Evolutionary conservation across 1,140 invertebrate species (phyloP), one percentile per base, ranked within the genome.

Genomic region (Campoletis sonorensis): DNA sequence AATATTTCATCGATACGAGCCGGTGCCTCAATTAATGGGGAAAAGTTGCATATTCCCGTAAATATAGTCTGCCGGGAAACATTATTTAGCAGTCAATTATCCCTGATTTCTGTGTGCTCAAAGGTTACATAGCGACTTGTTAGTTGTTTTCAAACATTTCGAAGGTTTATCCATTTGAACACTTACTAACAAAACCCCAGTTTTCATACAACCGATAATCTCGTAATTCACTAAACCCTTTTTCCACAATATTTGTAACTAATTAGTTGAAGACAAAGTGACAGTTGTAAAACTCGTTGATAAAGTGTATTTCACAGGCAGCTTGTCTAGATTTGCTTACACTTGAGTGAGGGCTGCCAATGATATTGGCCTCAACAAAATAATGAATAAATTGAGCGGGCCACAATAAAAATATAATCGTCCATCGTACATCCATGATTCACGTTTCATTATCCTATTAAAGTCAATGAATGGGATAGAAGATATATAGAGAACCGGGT

Each of bases 331-430:
- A 37, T 70, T 70, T 49, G 70, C 51, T 27, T 77, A 70, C 67
- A 67, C 73, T 61, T 79, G 45, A 61, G 21, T 10, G 40, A 64
- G 8, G 16, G 64, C 27, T 54, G 68, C 70, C 87, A 88, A 88
- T 89, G 86, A 89, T 89, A 88, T 89, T 88, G 87, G 87, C 87
- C 84, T 89, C 86, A 89, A 88, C 88, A 89, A 87, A 88, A 85
- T 89, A 88, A 88, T 89, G 87, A 88, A 88, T 89, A 88, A 89
- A 89, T 89, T 89, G 88, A 89, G 84, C 86, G 81, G 87, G 83
- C 84, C 82, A 85, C 85, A 86, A 88, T 87, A 88, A 88, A 88
- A 79, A 85, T 86, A 88, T 88, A 89, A 88, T 86, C 85, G 85
- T 85, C 83, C 84, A 82, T 82, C 84, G 87, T 88, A 88, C 87